Evolutionary conservation across 2,888 invertebrate genomes (phyloP), one percentile per base, ranked within the genome.

Genomic region (Poecilobothrus nobilitatus): DNA sequence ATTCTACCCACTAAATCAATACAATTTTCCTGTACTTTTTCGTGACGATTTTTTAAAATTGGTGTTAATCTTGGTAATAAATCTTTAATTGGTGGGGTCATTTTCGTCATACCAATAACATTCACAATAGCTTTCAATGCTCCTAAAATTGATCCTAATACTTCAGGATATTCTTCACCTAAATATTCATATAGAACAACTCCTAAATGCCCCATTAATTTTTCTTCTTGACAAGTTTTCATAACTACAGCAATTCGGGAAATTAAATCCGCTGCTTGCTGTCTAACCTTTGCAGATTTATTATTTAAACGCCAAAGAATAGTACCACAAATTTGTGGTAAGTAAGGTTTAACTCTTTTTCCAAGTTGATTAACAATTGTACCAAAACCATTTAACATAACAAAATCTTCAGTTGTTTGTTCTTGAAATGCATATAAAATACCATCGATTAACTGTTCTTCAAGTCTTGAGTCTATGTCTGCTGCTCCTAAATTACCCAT

Each of bases 1-100:
- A 99, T 99, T 75, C 98, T 89, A 53, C 99, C 99, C 10, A 99
- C 99, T 73, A 99, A 86, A 84, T 99, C 99, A 74, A 99, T 99
- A 80, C 99, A 99, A 82, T 99, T 99, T 83, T 99, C 99, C 86
- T 99, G 99, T 69, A 99, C 98, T 89, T 87, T 97, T 88, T 88
- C 97, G 87, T 83, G 97, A 86, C 89, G 89, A 86, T 99, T 99
- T 82, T 99, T 99, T 72, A 99, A 85, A 78, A 99, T 99, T 0
- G 99, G 99, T 1, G 99, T 99, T 62, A 99, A 84, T 70, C 98
- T 86, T 0, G 99, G 99, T 67, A 99, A 83, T 27, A 99, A 85
- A 84, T 99, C 98, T 84, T 99, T 99, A 77, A 99, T 99, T 2
- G 99, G 99, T 7, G 99, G 99, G 3, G 97, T 99, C 99, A 99